Evolutionary conservation across 2,113 vertebrate species (phyloP).

Genomic region (Ovis aries): DNA sequence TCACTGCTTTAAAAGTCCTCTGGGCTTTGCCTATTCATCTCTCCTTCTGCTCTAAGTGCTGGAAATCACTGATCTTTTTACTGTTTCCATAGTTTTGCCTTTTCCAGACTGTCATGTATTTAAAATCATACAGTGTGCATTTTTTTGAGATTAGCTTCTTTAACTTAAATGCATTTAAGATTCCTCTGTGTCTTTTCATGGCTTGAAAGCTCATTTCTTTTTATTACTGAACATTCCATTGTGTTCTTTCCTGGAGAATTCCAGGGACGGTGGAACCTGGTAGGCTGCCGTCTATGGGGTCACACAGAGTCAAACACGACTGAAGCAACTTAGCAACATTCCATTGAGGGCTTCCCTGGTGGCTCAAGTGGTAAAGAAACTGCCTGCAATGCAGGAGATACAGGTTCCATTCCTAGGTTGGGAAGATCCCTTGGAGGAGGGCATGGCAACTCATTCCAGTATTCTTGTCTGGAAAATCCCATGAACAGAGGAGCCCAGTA

Average conservation of each 20-base stretch:
- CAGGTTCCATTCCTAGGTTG: not conserved
- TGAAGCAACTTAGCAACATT: not conserved
- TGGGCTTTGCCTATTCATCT: not conserved
- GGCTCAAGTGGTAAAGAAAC: not conserved
- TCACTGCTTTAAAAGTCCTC: not conserved
- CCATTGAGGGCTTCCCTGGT: not conserved
- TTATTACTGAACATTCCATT: not conserved
- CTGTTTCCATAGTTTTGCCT: not conserved
- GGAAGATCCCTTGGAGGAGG: not conserved
- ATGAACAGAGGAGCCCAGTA: not conserved
- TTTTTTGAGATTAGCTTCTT: not conserved
- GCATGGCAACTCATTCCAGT: not conserved
- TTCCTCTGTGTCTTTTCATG: not conserved
- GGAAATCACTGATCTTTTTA: not conserved
- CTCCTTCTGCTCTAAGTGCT: not conserved
- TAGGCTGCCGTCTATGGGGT: too few species aligned
- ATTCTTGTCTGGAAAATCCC: not conserved
- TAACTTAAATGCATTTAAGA: not conserved
- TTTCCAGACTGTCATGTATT: not conserved
- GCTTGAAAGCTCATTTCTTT: not conserved
- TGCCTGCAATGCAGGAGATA: not conserved
- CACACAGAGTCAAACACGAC: accelerated
- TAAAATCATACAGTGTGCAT: not conserved
- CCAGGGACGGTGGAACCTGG: too few species aligned
- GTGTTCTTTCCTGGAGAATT: too few species aligned